A percentile compares a stretch with the other conserved stretches of the same genome.
These are phyloP conservation scores for Smithornis capensis DNA, from an alignment of 2,113 vertebrate species.

Conservation along the genomic window DNA sequence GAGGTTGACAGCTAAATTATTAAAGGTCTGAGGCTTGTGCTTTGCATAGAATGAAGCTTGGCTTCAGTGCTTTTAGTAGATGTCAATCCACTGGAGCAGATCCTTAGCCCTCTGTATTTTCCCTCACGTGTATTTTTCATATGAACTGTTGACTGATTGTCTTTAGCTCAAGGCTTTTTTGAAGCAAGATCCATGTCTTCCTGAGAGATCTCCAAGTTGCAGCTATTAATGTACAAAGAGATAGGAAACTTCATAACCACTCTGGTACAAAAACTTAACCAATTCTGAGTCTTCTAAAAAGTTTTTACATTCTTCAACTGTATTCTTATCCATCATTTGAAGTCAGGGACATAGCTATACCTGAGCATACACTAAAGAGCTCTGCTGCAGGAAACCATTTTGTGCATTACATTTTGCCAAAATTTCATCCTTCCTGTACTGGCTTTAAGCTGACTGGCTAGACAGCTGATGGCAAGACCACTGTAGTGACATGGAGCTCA, in stretches of 20 bases:
- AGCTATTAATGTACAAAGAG: background rate
- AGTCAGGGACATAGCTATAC: background rate
- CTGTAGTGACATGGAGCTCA: background rate
- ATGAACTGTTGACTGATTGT: background rate
- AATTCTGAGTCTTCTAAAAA: background rate
- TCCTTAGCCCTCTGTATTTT: background rate
- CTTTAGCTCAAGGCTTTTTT: background rate
- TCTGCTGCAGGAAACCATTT: constrained; percentile 10
- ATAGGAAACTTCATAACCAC: background rate
- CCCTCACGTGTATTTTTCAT: background rate
- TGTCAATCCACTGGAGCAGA: background rate
- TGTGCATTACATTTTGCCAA: background rate
- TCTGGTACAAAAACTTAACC: background rate
- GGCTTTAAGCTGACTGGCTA: background rate
- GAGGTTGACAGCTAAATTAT: background rate
- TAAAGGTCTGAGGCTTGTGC: background rate
- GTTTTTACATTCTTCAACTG: background rate
- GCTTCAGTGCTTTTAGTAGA: background rate
- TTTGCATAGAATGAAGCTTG: background rate
- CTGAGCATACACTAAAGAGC: background rate
- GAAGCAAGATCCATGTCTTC: background rate
- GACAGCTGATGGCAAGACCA: background rate
- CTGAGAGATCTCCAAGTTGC: background rate
- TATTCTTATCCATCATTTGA: background rate
- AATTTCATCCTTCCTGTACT: background rate